These are phyloP conservation scores for Xerus inauris DNA, from an alignment of 2,113 vertebrate genomes.

Conservation along the genomic window DNA sequence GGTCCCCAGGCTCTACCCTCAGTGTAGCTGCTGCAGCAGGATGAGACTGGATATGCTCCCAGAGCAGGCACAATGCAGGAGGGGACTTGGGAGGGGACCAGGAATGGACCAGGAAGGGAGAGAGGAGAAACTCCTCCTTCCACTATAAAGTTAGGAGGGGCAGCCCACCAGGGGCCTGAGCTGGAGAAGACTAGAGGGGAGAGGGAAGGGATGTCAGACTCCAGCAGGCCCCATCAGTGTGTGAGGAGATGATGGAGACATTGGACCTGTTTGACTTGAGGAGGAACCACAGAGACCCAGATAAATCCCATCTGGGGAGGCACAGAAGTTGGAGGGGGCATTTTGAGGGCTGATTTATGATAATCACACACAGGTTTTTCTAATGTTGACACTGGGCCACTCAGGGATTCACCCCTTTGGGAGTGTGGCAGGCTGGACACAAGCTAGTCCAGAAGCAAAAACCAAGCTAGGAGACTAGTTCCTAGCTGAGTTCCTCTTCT, in stretches of 20 bases:
- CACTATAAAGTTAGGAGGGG: background rate
- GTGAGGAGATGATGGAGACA: background rate
- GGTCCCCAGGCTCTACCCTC: background rate
- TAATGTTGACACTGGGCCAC: background rate
- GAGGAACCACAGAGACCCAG: slow-evolving; percentile 28
- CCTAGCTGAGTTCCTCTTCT: background rate
- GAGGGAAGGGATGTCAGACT: background rate
- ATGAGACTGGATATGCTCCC: background rate
- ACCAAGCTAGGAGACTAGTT: background rate
- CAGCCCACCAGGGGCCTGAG: background rate
- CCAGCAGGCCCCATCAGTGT: background rate
- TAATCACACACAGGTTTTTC: background rate
- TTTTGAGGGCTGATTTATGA: background rate
- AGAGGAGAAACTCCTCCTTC: background rate
- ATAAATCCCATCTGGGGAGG: slow-evolving; percentile 14
- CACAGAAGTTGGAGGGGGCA: background rate
- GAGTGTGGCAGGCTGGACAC: slow-evolving; percentile 24
- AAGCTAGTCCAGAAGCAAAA: background rate
- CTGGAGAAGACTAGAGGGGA: background rate
- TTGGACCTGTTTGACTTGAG: background rate
- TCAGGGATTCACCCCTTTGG: background rate
- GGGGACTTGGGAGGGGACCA: background rate
- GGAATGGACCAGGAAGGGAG: background rate
- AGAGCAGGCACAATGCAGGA: background rate
- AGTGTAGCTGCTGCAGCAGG: background rate